A percentile compares a stretch with the other conserved stretches of the same genome.
Conservation (phyloP, 2,797 vertebrate species). For the Delichon dasypus region DNA sequence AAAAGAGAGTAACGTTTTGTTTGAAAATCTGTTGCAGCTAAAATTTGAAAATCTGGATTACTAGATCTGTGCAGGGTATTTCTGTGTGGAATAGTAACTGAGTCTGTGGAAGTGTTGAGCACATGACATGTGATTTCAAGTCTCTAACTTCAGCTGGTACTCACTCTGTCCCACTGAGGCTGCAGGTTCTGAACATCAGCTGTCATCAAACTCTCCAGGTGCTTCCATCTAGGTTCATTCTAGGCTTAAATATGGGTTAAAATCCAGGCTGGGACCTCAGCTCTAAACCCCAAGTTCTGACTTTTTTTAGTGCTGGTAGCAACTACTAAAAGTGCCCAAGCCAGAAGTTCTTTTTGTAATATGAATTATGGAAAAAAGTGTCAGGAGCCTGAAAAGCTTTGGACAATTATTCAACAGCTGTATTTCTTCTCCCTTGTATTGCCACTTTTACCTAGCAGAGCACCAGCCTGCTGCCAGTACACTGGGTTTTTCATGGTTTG, state of each 20-base stretch:
- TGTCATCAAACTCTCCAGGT: background rate
- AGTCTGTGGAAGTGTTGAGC: background rate
- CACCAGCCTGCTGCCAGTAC: background rate
- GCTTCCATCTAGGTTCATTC: background rate
- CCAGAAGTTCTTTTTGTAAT: background rate
- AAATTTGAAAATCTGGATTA: background rate
- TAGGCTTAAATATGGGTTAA: background rate
- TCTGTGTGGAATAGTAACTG: background rate
- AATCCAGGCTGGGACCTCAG: background rate
- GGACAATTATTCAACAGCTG: background rate
- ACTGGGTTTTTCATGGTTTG: background rate
- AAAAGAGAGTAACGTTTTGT: background rate
- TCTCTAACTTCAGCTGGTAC: background rate
- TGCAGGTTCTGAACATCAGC: background rate
- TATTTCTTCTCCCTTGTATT: background rate
- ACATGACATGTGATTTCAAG: rapidly evolving
- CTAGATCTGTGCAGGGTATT: background rate
- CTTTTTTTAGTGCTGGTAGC: background rate
- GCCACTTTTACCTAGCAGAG: background rate
- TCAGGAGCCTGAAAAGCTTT: background rate
- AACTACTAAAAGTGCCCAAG: background rate
- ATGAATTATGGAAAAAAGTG: background rate
- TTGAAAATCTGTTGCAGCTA: background rate
- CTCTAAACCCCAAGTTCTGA: background rate
- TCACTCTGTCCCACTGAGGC: background rate